Evolutionary conservation across 2,888 invertebrate species (phyloP), one percentile per base, ranked within the genome.

Genomic region (Euzophera pinguis): DNA sequence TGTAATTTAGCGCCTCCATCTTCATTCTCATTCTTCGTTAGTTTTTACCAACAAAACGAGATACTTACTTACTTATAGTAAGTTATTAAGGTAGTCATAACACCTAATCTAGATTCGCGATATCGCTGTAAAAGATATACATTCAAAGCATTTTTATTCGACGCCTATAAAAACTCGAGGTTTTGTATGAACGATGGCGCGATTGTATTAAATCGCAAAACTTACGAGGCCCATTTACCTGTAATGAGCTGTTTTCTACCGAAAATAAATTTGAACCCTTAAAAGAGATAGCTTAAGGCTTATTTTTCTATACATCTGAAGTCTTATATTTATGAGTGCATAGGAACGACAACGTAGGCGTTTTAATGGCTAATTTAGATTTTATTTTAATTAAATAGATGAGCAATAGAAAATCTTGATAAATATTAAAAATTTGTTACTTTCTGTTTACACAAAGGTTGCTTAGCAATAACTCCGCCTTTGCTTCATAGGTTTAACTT

Each of bases 221-320:
- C 32, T 61, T 54, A 61, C 50, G 54, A 53, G 53, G 29, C 49
- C 42, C 50, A 55, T 53, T 62, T 59, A 60, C 56, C 61, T 60
- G 62, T 64, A 61, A 62, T 62, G 57, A 57, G 45, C 29, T 43
- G 43, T 27, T 29, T 27, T 14, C 9, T 13, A 0, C 7, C 29
- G 29, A 4, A 43, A 43, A 4, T 12, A 32, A 45, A 32, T 34
- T 32, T 45, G 32, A 45, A 9, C 34, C 16, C 16, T 32, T n/a
- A n/a, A n/a, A n/a, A n/a, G 12, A 16, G 4, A 3, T 14, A 14
- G 16, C 14, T 10, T 32, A 45, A 45, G 29, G 45, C 10, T 45
- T 45, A 8, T 32, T 14, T 45, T 45, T 32, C 32, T 4, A 16
- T 3, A 16, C 10, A 32, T 16, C 10, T 16, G 10, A 45, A 13